phyloP scores from a whole-genome alignment of 2,888 invertebrate genomes.

The Cryptus viduatorius region DNA sequence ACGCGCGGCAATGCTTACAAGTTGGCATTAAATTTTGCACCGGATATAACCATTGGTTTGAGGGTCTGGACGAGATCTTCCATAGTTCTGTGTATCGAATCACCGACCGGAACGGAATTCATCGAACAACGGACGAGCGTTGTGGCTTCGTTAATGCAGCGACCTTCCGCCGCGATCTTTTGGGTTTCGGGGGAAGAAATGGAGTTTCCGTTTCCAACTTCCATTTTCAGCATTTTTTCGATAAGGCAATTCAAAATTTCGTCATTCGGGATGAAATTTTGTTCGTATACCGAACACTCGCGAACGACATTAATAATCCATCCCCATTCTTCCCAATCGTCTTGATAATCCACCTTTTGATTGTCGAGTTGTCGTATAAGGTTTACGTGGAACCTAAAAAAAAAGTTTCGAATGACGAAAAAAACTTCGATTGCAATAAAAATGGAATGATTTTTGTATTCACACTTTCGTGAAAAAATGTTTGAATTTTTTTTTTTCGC shows the following conservation, averaged over 20 bases:
- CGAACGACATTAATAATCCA: conserved; percentile 78
- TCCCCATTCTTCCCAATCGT: conserved; percentile 80
- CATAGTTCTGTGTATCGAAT: conserved; percentile 27
- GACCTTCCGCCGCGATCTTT: background rate
- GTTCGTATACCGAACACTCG: conserved; percentile 76
- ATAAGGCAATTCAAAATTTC: conserved; percentile 76
- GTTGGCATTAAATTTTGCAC: conserved; percentile 15
- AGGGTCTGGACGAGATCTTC: conserved; percentile 44
- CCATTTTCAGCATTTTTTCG: conserved; percentile 71
- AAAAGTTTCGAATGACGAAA: background rate
- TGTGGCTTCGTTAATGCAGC: conserved; percentile 39
- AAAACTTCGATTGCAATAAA: too few species aligned
- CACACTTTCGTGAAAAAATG: too few species aligned
- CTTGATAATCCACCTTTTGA: conserved; percentile 74
- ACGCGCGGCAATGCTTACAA: background rate
- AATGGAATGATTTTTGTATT: background rate
- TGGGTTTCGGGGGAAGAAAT: background rate
- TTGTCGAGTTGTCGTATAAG: conserved; percentile 77
- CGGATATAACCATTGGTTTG: conserved; percentile 3
- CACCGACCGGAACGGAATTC: background rate
- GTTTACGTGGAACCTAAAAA: conserved; percentile 75
- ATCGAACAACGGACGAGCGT: conserved; percentile 36
- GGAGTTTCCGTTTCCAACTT: conserved; percentile 8
- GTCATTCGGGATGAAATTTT: conserved; percentile 73
- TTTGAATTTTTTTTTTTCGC: too few species aligned